A percentile compares a stretch with the other conserved stretches of the same genome.
These are phyloP conservation scores for Diceros bicornis DNA, from an alignment of 2,797 vertebrate species.

Conservation along the genomic window DNA sequence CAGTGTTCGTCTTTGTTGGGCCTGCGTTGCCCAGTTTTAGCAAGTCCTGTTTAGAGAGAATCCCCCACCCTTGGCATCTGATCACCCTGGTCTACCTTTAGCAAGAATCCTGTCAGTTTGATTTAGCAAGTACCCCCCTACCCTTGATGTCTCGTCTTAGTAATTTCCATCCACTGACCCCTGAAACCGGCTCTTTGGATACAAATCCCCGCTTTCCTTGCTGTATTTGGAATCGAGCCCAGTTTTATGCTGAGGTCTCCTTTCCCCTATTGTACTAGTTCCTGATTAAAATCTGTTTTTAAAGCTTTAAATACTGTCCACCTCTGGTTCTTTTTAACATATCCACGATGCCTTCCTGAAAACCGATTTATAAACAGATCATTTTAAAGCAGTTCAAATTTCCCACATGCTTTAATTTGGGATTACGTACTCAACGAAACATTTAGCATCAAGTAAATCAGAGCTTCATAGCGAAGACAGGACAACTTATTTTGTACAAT, in stretches of 20 bases:
- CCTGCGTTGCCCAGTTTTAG: not conserved
- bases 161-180: not conserved
- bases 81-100: not conserved
- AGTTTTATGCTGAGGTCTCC: not conserved
- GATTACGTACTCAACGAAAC: not conserved
- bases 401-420: not conserved
- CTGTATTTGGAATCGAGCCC: not conserved
- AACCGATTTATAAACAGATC: not conserved
- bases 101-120: not conserved
- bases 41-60: not conserved
- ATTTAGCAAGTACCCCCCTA: not conserved
- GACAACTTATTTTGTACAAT: not conserved
- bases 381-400: not conserved
- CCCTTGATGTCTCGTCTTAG: not conserved
- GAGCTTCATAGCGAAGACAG: not conserved
- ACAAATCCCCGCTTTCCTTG: not conserved
- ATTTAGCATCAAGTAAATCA: not conserved
- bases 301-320: not conserved
- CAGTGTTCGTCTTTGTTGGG: not conserved
- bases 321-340: constrained; percentile 3
- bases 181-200: not conserved
- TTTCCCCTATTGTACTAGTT: not conserved
- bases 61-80: not conserved
- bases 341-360: not conserved
- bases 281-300: not conserved